phyloP scores from a whole-genome alignment of 2,113 vertebrate genomes.

The Chaetorhynchus papuensis region DNA sequence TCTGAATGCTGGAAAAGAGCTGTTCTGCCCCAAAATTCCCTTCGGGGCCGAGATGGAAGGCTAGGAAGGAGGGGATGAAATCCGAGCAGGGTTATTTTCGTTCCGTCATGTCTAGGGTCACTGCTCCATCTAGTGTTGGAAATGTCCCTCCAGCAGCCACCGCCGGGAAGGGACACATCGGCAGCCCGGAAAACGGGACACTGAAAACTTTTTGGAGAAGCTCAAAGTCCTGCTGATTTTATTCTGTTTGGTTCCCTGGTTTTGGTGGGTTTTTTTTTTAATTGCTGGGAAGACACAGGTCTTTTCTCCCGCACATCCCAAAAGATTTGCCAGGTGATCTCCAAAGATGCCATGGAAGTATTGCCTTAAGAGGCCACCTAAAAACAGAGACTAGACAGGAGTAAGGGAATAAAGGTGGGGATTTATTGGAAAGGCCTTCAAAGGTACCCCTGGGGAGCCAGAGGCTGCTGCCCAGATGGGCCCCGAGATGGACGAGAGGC shows the following conservation, averaged over 20 bases:
- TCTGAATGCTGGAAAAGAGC: neutral
- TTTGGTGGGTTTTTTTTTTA: too few relatives aligned
- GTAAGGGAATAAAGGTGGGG: too few relatives aligned
- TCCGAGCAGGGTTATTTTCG: fast-evolving
- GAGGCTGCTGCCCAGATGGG: too few relatives aligned
- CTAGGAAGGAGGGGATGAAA: neutral
- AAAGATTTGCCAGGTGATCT: neutral
- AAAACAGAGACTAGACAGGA: too few relatives aligned
- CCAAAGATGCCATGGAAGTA: fast-evolving
- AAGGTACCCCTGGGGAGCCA: too few relatives aligned
- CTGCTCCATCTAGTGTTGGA: slow-evolving; percentile 64
- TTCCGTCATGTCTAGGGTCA: neutral
- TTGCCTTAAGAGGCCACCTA: too few relatives aligned
- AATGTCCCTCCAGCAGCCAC: neutral
- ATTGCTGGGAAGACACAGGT: neutral
- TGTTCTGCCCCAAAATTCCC: neutral
- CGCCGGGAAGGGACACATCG: neutral
- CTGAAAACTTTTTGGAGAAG: neutral
- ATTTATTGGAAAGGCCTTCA: too few relatives aligned
- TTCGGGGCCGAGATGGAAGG: fast-evolving
- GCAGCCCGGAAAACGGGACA: neutral
- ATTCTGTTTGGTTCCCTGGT: neutral
- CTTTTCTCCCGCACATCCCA: too few relatives aligned
- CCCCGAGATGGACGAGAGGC: too few relatives aligned
- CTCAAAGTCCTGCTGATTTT: neutral